A percentile compares a stretch with the other conserved stretches of the same genome.
Evolutionary conservation across 2,888 invertebrate genomes (phyloP).

Genomic region (Branchinecta sandiegonensis): DNA sequence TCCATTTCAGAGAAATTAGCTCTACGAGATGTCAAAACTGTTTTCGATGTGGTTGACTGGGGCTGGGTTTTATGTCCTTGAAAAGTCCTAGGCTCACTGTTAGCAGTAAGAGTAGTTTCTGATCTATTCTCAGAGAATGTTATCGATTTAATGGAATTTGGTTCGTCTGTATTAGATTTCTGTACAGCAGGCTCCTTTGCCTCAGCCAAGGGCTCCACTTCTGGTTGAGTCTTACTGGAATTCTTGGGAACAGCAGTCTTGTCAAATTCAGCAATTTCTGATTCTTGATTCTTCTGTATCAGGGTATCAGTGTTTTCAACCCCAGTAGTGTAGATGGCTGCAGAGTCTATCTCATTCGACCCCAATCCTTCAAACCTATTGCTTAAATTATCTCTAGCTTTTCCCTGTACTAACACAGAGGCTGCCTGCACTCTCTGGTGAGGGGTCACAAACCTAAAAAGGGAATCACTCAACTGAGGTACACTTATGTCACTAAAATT

Average conservation of each 20-base stretch:
- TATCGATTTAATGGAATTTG: neutral
- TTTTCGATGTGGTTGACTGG: neutral
- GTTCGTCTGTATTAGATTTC: neutral
- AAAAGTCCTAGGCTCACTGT: neutral
- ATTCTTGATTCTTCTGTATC: neutral
- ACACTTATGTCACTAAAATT: neutral
- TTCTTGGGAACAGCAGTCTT: neutral
- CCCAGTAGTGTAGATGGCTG: too few relatives aligned
- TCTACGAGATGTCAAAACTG: neutral
- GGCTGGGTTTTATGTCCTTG: too few relatives aligned
- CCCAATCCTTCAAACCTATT: neutral
- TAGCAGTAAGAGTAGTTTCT: neutral
- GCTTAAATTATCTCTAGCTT: neutral
- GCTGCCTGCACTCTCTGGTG: neutral
- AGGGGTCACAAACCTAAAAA: conserved; percentile 12
- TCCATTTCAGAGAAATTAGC: conserved; percentile 6
- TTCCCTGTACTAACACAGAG: neutral
- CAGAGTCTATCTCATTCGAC: neutral
- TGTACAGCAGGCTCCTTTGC: neutral
- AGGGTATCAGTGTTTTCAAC: neutral
- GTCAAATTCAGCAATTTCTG: neutral
- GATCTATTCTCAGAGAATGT: neutral
- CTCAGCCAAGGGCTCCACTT: neutral
- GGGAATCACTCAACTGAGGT: neutral
- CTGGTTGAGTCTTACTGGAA: neutral